Base-by-base conservation (phyloP, 2,113 vertebrate genomes). In the Pycnonotus jocosus region DNA sequence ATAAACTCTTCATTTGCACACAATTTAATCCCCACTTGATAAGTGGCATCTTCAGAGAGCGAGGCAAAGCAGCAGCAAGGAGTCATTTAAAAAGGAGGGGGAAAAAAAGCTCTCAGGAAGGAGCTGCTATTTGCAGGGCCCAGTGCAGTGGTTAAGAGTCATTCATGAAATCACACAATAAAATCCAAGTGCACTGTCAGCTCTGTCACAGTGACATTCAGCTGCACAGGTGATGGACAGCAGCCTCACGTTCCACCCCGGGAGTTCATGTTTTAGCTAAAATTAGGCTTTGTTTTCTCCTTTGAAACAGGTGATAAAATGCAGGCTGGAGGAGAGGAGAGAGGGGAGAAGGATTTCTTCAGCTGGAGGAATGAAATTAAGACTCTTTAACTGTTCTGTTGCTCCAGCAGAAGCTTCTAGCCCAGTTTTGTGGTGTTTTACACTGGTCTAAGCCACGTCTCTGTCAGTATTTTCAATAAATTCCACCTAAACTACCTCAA, bases 131-230 rank as follows among this genome's bases (percentile, higher is more conserved):
- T 96, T 84, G 15, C 80, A 72, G 79, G 74, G 27, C 69, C 14
- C n/a, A 11, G 64, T 19, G 65, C 57, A 58, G 5, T 68, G 70
- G 54, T 90, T 90, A 90, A 85, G 74, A 80, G 69, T 83, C 77
- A 70, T 84, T 96, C 73, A 35, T 68, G 88, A 85, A 94, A 87
- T 48, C 60, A 37, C 5, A 14, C 77, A 60, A 31, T 94, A 53
- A 95, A 90, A 73, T 14, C 65, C 21, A 21, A 48, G 56, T 74
- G 89, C 64, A 5, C 47, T 62, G 86, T 58, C 78, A 86, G 65
- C 76, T 88, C 86, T 76, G 80, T 81, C 87, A 73, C 77, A n/a
- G 35, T 82, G 92, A 86, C 90, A 73, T 61, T 88, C 89, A 64
- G 64, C 48, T 6, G 38, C 15, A 7, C 24, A 38, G 58, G 80